Base-by-base conservation (phyloP, 2,113 vertebrate genomes). In the Mustela lutreola region DNA sequence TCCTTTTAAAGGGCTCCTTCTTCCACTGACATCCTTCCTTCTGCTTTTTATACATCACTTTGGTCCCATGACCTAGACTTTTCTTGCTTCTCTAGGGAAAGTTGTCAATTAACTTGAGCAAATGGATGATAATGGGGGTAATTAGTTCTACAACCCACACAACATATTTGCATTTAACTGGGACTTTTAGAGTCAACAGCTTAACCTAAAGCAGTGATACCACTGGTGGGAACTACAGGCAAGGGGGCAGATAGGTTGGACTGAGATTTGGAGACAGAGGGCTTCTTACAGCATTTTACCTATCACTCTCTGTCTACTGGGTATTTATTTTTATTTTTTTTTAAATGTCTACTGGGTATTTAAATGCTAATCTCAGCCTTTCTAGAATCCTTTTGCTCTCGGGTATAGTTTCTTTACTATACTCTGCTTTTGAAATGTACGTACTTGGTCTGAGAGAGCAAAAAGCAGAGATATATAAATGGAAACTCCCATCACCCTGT, bases 351-450 rank as follows among this genome's bases (percentile, higher is more conserved):
- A 62, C 42, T 79, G 71, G 36, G 22, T 86, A 76, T 80, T 24
- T 73, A 80, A 81, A 90, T 71, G 42, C 36, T 91, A 96, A 86
- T 73, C 28, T 89, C 58, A 89, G 50, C 8, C 62, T 95, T 80
- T 91, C 48, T 87, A 58, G n/a, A 65, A 60, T 89, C 42, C 16
- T 82, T 94, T 92, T 93, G 84, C 50, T 48, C 42, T 93, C 21
- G 33, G 73, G 33, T 94, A 73, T 93, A 62, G 67, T 83, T 96
- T 83, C 39, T 36, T 86, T 80, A 58, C 60, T 71, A 83, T 70
- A 96, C 56, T 82, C 14, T 94, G 73, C 73, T 93, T 96, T 93
- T 81, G 33, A 96, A 97, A 90, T 90, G 48, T 85, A 87, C 21
- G 10, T 62, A 62, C 31, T 93, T 85, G 82, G 75, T 97, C 75